A percentile compares a stretch with the other conserved stretches of the same genome.
These are phyloP conservation scores for Rotaria macrura DNA, from an alignment of 2,888 invertebrate genomes.

Conservation along the genomic window DNA sequence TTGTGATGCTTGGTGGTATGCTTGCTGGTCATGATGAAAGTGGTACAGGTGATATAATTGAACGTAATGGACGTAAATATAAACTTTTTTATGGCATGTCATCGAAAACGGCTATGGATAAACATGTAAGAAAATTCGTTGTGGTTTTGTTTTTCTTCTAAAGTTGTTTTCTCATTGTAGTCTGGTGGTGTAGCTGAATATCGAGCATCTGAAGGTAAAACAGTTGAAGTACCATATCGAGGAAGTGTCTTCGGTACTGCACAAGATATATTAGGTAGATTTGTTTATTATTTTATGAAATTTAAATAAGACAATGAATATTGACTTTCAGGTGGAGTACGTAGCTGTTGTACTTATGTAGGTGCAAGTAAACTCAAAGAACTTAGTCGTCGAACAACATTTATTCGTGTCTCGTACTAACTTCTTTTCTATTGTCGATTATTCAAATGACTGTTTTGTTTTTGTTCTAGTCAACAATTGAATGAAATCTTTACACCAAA, in stretches of 20 bases:
- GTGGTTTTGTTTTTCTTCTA: no score
- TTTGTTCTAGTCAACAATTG: not conserved
- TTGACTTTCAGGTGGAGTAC: slow-evolving; percentile 58
- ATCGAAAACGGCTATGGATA: slow-evolving; percentile 76
- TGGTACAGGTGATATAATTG: slow-evolving; percentile 70
- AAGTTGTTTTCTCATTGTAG: not conserved
- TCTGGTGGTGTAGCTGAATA: slow-evolving; percentile 58
- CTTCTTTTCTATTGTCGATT: no score
- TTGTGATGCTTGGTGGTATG: slow-evolving; percentile 89
- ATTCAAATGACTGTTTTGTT: no score
- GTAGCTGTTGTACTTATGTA: slow-evolving; percentile 83
- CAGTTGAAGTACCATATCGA: slow-evolving; percentile 72
- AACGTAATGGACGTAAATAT: slow-evolving; percentile 65
- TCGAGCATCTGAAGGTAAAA: slow-evolving; percentile 79
- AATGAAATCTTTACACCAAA: not conserved
- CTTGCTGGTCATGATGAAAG: slow-evolving; percentile 77
- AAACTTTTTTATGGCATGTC: slow-evolving; percentile 88
- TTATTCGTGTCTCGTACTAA: slow-evolving; percentile 62
- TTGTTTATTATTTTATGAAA: not conserved
- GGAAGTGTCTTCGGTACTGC: slow-evolving; percentile 72
- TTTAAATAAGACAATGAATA: no score
- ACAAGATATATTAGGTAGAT: slow-evolving; percentile 60
- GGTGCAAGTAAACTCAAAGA: slow-evolving; percentile 73
- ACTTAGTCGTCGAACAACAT: slow-evolving; percentile 73
- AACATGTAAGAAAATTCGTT: slow-evolving; percentile 42